Evolutionary conservation across 2,888 invertebrate genomes (phyloP).

Genomic region (Phyllotreta cruciferae): DNA sequence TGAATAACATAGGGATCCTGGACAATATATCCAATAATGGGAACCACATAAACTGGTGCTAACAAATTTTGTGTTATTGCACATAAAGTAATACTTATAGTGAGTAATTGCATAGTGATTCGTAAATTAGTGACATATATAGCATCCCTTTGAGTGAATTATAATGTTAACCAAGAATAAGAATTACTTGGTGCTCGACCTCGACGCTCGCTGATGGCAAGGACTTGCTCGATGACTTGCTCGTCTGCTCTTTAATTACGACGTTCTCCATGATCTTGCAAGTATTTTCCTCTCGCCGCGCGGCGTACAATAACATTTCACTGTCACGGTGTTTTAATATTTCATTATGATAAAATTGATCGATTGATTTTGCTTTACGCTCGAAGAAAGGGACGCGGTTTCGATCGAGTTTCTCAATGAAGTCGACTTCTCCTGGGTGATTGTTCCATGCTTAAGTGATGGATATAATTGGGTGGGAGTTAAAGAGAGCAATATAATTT

Average conservation of each 20-base stretch:
- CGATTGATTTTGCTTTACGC: slow-evolving; percentile 27
- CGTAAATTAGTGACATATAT: too few relatives aligned
- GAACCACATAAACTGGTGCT: too few relatives aligned
- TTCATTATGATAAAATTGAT: slow-evolving; percentile 37
- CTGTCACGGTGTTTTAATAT: slow-evolving; percentile 39
- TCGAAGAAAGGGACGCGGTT: slow-evolving; percentile 9
- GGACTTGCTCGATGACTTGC: slow-evolving; percentile 38
- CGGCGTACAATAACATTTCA: slow-evolving; percentile 29
- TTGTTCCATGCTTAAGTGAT: not conserved
- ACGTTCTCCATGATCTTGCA: slow-evolving; percentile 45
- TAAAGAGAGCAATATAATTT: too few relatives aligned
- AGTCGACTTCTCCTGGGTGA: not conserved
- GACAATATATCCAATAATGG: too few relatives aligned
- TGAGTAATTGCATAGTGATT: too few relatives aligned
- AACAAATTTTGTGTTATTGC: too few relatives aligned
- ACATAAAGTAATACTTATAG: too few relatives aligned
- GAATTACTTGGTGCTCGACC: not conserved
- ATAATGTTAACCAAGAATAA: too few relatives aligned
- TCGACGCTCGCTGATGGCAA: slow-evolving; percentile 31
- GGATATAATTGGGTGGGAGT: too few relatives aligned
- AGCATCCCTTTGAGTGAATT: too few relatives aligned
- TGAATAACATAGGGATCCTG: too few relatives aligned
- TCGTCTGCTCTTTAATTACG: slow-evolving; percentile 38
- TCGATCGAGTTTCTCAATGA: slow-evolving; percentile 17
- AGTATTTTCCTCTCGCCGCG: slow-evolving; percentile 26